A percentile compares a stretch with the other conserved stretches of the same genome.
Evolutionary conservation across 2,888 invertebrate genomes (phyloP).

Genomic region (Agrilus biguttatus): DNA sequence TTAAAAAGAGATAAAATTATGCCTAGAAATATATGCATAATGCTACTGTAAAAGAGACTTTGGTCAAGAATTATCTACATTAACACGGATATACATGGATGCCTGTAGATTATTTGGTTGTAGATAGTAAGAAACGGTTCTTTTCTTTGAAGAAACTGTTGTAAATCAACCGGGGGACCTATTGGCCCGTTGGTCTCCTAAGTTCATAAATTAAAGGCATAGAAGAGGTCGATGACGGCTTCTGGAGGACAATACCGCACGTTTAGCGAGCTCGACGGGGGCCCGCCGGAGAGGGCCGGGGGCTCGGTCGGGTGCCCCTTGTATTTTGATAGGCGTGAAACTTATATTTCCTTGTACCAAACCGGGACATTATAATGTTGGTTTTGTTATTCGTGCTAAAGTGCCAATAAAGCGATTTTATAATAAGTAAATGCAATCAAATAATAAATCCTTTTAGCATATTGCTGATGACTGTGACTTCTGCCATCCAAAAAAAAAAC

Average conservation of each 20-base stretch:
- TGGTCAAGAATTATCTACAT: too few relatives aligned
- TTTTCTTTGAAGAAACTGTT: neutral
- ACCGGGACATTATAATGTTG: neutral
- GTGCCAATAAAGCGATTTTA: too few relatives aligned
- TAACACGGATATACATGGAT: too few relatives aligned
- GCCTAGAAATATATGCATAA: too few relatives aligned
- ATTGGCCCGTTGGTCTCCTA: neutral
- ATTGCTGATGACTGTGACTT: too few relatives aligned
- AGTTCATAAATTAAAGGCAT: constrained; percentile 1
- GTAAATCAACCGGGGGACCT: constrained; percentile 1
- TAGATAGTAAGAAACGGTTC: too few relatives aligned
- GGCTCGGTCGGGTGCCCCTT: neutral
- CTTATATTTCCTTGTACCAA: neutral
- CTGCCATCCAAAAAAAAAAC: too few relatives aligned
- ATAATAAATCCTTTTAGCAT: too few relatives aligned
- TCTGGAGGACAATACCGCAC: constrained; percentile 1
- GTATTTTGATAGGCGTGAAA: constrained; percentile 1
- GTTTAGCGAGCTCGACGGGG: neutral
- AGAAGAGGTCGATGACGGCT: constrained; percentile 2
- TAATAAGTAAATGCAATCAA: too few relatives aligned
- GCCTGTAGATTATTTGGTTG: too few relatives aligned
- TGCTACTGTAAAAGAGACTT: too few relatives aligned
- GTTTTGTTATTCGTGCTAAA: neutral
- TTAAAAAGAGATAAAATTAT: too few relatives aligned
- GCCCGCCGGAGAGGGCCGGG: neutral